These are phyloP conservation scores for Xenops minutus DNA, from an alignment of 2,797 vertebrate species.

Conservation along the genomic window DNA sequence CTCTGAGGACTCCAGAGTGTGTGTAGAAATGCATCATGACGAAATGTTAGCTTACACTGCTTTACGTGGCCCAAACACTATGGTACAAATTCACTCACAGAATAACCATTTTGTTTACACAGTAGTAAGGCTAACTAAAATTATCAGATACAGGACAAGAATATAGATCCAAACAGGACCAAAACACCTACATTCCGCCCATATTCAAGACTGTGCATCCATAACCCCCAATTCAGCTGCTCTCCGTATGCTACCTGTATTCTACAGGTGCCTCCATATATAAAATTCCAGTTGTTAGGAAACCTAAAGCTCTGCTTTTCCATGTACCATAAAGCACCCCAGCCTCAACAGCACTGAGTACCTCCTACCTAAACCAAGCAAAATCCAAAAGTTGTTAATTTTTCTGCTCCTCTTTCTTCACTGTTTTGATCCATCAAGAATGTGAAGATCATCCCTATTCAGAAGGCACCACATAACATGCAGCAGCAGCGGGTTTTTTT, in stretches of 20 bases:
- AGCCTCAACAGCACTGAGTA: not conserved
- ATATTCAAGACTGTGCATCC: not conserved
- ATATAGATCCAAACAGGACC: not conserved
- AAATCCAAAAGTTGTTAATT: not conserved
- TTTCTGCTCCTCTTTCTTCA: not conserved
- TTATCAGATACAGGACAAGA: not conserved
- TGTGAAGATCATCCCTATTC: not conserved
- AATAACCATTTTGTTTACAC: not conserved
- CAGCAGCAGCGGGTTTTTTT: not conserved
- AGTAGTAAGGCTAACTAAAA: not conserved
- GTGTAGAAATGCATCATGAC: not conserved
- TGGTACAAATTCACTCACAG: not conserved
- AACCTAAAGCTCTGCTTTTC: not conserved
- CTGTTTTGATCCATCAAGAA: not conserved
- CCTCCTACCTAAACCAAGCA: not conserved
- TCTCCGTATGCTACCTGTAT: not conserved
- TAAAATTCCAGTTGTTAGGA: not conserved
- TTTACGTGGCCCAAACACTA: not conserved
- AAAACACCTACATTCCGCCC: not conserved
- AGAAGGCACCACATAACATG: not conserved
- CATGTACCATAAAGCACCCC: rapidly evolving
- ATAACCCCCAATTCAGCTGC: not conserved
- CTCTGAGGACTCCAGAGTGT: not conserved
- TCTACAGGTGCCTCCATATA: not conserved
- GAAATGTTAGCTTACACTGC: not conserved